A percentile compares a stretch with the other conserved stretches of the same genome.
phyloP scores from a whole-genome alignment of 2,113 vertebrate genomes.

The Trogon surrucura region DNA sequence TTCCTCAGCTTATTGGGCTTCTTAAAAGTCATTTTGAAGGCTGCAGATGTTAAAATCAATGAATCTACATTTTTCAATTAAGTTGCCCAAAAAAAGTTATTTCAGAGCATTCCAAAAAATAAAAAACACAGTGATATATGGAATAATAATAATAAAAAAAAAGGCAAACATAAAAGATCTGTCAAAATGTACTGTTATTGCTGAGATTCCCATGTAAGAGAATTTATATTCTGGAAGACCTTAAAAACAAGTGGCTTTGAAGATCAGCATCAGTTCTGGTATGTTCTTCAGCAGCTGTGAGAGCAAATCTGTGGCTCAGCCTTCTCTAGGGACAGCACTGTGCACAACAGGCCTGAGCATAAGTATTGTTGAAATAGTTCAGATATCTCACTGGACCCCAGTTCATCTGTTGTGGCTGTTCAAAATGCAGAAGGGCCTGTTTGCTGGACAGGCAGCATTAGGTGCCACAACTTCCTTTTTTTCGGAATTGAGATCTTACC shows the following conservation, averaged over 20 bases:
- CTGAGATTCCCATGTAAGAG: neutral
- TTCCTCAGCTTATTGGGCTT: neutral
- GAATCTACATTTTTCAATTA: neutral
- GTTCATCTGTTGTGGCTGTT: neutral
- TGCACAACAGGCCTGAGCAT: neutral
- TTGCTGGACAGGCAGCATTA: neutral
- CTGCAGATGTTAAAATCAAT: neutral
- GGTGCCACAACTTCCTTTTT: neutral
- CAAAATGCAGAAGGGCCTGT: neutral
- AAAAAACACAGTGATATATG: fast-evolving
- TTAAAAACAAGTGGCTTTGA: neutral
- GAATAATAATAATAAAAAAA: neutral
- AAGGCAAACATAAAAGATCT: neutral
- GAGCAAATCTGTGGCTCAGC: neutral
- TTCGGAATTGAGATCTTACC: neutral
- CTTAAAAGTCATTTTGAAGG: neutral
- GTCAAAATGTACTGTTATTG: neutral
- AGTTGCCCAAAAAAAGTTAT: neutral
- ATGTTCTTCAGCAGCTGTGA: neutral
- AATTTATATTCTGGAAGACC: neutral
- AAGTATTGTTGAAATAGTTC: neutral
- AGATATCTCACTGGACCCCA: neutral
- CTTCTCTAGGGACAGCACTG: neutral
- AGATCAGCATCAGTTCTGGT: neutral
- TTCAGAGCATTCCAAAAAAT: neutral